Evolutionary conservation across 2,797 vertebrate genomes (phyloP), one percentile per base, ranked within the genome.

Genomic region (Manis pentadactyla): DNA sequence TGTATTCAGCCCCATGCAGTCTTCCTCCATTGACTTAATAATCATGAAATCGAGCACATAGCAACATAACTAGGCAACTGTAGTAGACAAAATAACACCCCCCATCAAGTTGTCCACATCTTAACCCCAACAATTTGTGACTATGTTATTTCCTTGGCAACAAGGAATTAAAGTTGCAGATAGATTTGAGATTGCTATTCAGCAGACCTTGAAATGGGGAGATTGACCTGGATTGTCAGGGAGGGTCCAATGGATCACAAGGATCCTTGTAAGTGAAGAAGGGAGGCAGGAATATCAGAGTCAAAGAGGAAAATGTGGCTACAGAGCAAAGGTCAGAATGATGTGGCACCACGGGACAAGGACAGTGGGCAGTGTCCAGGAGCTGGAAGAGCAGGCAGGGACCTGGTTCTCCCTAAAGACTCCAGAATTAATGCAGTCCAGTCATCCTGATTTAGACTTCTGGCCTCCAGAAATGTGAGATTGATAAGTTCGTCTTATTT

Each of bases 291-390:
- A 66, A 7, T 25, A 13, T 17, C 23, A 6, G 29, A 46, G 29
- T 42, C 42, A 34, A 23, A 59, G 11, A 49, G 5, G 21, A 23
- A 31, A 10, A 37, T 7, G 19, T 0, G 34, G 29, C 7, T 19
- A 46, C 12, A 31, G 55, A 78, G 13, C 29, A 83, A n/a, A 82
- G 34, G 4, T 25, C 17, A 11, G 21, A 39, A 21, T 17, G 19
- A 23, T 0, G 1, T 46, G 39, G 42, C 10, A 2, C 18, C 71
- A n/a, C 0, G 1, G 59, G 23, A 25, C 8, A 27, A 7, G 34
- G 34, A 29, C 21, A 1, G 0, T 0, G 10, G 31, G 15, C 1
- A 18, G 13, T 39, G 55, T 51, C 5, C 0, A 63, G 19, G 73
- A 57, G 0, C 11, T n/a, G 49, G 53, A 61, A 87, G 53, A 61